Evolutionary conservation across 2,888 invertebrate species (phyloP), one percentile per base, ranked within the genome.

Genomic region (Mycogona germanica): DNA sequence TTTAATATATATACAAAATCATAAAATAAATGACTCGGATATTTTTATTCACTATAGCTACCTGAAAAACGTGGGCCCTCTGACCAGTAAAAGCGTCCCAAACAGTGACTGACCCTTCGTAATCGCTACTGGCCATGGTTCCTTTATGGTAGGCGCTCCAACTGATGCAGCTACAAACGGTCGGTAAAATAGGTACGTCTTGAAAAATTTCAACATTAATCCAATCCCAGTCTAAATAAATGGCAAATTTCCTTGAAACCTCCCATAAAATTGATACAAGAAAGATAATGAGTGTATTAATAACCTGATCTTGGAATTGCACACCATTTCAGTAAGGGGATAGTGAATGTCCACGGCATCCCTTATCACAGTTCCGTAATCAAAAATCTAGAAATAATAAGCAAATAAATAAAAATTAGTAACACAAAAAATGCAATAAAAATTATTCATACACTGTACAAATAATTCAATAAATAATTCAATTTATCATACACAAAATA

Each of bases 61-160:
- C 62, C 53, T 62, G 62, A 56, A 61, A 64, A 12, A 58, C 51
- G 21, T 57, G 58, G 14, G 59, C 44, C 55, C 82, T 74, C 63
- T 81, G 79, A 14, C 83, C 84, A 1, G 84, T 84, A 57, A 69
- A 69, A 1, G 87, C 87, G 73, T 95, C 93, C 93, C 93, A 95
- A 53, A 95, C 80, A 2, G 84, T 84, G 0, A 95, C 91, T 0
- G 85, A 86, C 25, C 93, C 93, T 70, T 93, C 93, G 71, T 95
- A 95, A 73, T 93, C 93, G 53, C 88, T 86, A 23, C 89, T 88
- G 1, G 91, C 92, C 48, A 95, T 72, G 66, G 87, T 82, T 62
- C 78, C 75, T 68, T 87, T 92, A 71, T 87, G 87, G 72, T 88
- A 92, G 29, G 83, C 82, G 73, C 89, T 93, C 92, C 92, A 95